Evolutionary conservation across 2,113 vertebrate genomes (phyloP).

Genomic region (Tyto alba): DNA sequence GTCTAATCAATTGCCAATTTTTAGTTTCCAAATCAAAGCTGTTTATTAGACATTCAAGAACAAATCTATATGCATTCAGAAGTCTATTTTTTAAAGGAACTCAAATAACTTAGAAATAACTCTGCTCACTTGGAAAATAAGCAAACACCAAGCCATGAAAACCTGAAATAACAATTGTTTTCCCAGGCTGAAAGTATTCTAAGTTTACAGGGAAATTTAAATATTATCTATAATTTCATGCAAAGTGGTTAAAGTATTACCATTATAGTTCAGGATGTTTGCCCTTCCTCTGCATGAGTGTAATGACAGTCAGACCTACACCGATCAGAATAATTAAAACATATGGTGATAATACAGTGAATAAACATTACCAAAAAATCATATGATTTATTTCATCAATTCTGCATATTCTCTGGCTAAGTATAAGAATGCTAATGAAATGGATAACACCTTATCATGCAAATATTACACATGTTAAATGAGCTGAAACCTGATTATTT

Average conservation of each 20-base stretch:
- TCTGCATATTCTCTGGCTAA: constrained; percentile 17
- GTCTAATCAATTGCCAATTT: neutral
- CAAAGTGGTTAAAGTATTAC: neutral
- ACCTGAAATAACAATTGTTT: neutral
- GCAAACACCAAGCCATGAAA: neutral
- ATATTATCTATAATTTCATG: neutral
- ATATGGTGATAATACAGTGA: neutral
- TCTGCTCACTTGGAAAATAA: neutral
- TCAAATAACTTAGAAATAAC: neutral
- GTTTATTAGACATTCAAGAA: neutral
- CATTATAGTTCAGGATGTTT: neutral
- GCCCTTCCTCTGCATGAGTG: neutral
- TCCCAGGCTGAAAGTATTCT: neutral
- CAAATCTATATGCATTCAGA: neutral
- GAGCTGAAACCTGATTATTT: constrained; percentile 39
- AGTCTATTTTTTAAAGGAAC: neutral
- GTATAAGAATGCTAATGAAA: neutral
- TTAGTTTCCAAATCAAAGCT: neutral
- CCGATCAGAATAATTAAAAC: constrained; percentile 7
- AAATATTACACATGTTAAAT: neutral
- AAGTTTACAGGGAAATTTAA: constrained; percentile 32
- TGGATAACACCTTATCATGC: neutral
- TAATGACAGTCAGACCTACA: neutral
- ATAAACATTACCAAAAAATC: constrained; percentile 7
- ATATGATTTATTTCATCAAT: constrained; percentile 1